These are phyloP conservation scores for Cheiracanthium punctorium DNA, from an alignment of 2,888 invertebrate species.

Conservation along the genomic window DNA sequence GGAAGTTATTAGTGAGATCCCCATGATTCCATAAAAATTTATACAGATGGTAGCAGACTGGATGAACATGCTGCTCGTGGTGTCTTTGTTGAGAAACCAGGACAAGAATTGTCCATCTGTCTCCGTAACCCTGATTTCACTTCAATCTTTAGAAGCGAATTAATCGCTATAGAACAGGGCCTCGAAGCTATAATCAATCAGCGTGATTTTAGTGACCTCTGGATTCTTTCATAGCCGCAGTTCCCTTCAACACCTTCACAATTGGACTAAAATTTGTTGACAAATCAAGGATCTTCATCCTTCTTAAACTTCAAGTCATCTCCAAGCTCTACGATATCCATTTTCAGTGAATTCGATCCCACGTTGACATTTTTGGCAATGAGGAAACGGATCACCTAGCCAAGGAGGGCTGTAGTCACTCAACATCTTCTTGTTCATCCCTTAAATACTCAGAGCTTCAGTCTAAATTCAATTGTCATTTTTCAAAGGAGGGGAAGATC, in stretches of 20 bases:
- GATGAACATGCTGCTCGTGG: background rate
- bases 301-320: background rate
- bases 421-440: too few relatives aligned
- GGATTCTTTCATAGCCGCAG: constrained; percentile 2
- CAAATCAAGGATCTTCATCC: background rate
- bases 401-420: too few relatives aligned
- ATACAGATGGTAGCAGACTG: background rate
- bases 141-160: background rate
- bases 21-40: background rate
- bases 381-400: too few relatives aligned
- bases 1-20: background rate
- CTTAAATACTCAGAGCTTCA: too few relatives aligned
- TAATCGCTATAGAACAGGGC: background rate
- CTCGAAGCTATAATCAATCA: background rate
- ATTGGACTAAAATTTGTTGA: background rate
- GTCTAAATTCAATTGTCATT: too few relatives aligned
- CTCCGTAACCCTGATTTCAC: background rate
- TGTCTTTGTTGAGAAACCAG: background rate
- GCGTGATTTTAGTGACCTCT: background rate
- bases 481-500: too few relatives aligned
- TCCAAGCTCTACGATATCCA: background rate
- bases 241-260: background rate
- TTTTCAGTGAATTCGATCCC: constrained; percentile 2
- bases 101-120: background rate
- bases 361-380: too few relatives aligned